Base-by-base conservation (phyloP, 2,113 vertebrate species). In the Oncorhynchus nerka region DNA sequence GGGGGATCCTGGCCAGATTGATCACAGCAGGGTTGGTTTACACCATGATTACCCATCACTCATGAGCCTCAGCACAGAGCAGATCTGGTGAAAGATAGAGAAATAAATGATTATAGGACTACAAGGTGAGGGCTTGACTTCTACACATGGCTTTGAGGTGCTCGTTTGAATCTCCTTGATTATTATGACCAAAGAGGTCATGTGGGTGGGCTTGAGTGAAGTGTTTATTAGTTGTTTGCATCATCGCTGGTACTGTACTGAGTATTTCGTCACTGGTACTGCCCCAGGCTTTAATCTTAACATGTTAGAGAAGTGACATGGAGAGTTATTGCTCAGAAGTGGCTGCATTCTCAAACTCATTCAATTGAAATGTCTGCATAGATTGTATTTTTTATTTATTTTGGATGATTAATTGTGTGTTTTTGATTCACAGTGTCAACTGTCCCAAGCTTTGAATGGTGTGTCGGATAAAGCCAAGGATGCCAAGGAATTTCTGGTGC, bases 401-500 rank as follows among this genome's bases (percentile, higher is more conserved):
- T 45, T 45, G 39, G 9, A 45, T 45, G 39, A 45, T 3, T 45
- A 55, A 55, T 55, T 55, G 4, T 81, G 70, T 76, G 72, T 67
- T n/a, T 22, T 70, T 48, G 76, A 16, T 69, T 84, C 85, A 49
- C 93, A 99, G 98, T 95, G 96, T 77, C 97, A 98, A 82, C 90
- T 99, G 22, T 99, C 98, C 81, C 97, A 98, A 92, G 97, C 98
- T 62, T 93, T 99, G 86, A 99, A 96, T 45, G 96, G 97, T 2
- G 93, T 99, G 81, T 99, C 98, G 0, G 97, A 99, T 79, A 99
- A 97, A 94, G 98, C 98, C 45, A 99, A 99, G 80, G 98, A 99
- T 77, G 98, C 98, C 3, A 99, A 99, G 88, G 98, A 99, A 87
- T 99, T 99, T 85, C 92, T 99, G 89, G 95, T 98, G 78, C 97